A percentile compares a stretch with the other conserved stretches of the same genome.
phyloP scores from a whole-genome alignment of 1,140 invertebrate genomes.

The Diorhabda carinulata region DNA sequence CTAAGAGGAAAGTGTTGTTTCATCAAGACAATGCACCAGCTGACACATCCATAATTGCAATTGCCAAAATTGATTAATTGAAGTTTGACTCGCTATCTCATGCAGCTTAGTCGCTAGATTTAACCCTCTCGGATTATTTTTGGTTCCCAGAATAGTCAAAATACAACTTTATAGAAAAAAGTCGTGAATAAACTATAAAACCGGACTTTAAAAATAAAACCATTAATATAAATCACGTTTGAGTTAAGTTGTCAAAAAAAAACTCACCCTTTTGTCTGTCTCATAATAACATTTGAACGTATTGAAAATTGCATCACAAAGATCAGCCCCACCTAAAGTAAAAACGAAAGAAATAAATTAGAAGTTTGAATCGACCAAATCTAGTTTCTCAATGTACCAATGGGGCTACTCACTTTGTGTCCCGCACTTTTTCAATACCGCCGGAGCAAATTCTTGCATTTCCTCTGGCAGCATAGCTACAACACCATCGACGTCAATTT shows the following conservation, averaged over 20 bases:
- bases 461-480: conserved; percentile 41
- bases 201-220: not conserved
- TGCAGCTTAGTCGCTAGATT: too few relatives aligned
- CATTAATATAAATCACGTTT: not conserved
- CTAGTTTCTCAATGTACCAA: not conserved
- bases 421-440: conserved; percentile 40
- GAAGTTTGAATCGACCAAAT: not conserved
- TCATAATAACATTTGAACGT: conserved; percentile 28
- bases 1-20: too few relatives aligned
- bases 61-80: too few relatives aligned
- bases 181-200: too few relatives aligned
- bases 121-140: too few relatives aligned
- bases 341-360: conserved; percentile 7
- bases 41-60: too few relatives aligned
- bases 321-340: conserved; percentile 38
- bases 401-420: conserved; percentile 35
- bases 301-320: conserved; percentile 38
- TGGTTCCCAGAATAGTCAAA: too few relatives aligned
- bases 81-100: too few relatives aligned
- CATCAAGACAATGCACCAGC: too few relatives aligned
- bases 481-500: conserved; percentile 44
- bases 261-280: conserved; percentile 1
- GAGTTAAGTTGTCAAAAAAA: not conserved
- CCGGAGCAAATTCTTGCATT: conserved; percentile 29
- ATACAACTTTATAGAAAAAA: too few relatives aligned